Base-by-base conservation (phyloP, 2,888 invertebrate genomes). In the Prostheceraeus crozeri region DNA sequence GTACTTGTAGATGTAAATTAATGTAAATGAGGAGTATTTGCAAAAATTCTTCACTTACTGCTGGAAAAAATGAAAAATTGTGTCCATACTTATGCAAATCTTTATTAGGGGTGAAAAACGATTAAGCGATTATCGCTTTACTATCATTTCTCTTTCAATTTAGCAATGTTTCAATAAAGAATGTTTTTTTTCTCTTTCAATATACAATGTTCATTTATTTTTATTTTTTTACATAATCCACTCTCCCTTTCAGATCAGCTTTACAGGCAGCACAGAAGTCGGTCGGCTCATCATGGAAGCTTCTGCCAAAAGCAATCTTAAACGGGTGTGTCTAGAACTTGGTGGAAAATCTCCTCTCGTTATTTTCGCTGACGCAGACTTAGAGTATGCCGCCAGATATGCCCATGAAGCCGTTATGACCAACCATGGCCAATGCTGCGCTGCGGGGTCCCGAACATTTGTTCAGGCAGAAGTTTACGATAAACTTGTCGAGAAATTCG, bases 311-410 rank as follows among this genome's bases (percentile, higher is more conserved):
- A 81, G 81, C 0, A 86, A 86, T 62, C 77, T 94, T 67, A 93
- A 93, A 77, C 82, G 89, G 46, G 84, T 87, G 1, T 89, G 89
- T 0, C 77, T 93, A 65, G 93, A 93, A 77, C 78, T 93, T 68
- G 93, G 93, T 35, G 93, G 93, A 57, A 93, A 93, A 77, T 89
- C 89, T 51, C 91, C 93, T 0, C 88, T 86, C 76, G 86, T 93
- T 65, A 82, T 93, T 65, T 81, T 90, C 57, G 83, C 83, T 0
- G 93, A 93, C 76, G 83, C 84, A 0, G 86, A 93, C 74, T 71
- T 90, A 59, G 82, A 84, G 57, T 75, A 83, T 65, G 89, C 89
- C 0, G 87, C 89, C 1, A 86, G 87, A 70, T 82, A 82, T 3
- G 83, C 88, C 0, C 90, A 91, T 71, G 83, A 84, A 68, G 90